These are phyloP conservation scores for Hyposoter dolosus DNA, from an alignment of 2,888 invertebrate species.

Conservation along the genomic window DNA sequence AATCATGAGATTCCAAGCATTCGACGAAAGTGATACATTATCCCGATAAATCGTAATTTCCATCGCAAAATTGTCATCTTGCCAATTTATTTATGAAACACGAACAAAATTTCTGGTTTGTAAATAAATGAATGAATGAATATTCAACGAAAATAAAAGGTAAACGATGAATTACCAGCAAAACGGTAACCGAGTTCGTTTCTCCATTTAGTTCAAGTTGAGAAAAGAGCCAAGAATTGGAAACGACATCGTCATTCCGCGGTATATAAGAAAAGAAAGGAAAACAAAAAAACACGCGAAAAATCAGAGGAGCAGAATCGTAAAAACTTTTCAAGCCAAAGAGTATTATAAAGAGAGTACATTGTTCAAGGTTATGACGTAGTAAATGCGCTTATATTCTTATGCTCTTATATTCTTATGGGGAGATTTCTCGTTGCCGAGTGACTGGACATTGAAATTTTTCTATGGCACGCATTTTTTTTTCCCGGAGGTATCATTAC, in stretches of 20 bases:
- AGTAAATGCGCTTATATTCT: slow-evolving; percentile 78
- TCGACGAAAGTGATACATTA: not conserved
- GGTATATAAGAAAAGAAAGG: not conserved
- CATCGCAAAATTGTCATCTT: not conserved
- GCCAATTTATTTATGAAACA: no score
- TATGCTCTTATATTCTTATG: slow-evolving; percentile 62
- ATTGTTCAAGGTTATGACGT: slow-evolving; percentile 73
- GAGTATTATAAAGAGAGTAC: slow-evolving; percentile 42
- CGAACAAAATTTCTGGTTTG: not conserved
- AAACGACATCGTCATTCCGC: slow-evolving; percentile 1
- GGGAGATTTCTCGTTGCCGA: slow-evolving; percentile 55
- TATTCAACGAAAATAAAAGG: not conserved
- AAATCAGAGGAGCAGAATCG: slow-evolving; percentile 24
- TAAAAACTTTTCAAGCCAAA: slow-evolving; percentile 43
- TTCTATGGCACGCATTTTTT: slow-evolving; percentile 72
- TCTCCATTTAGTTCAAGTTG: not conserved
- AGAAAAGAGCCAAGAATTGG: not conserved
- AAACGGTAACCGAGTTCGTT: not conserved
- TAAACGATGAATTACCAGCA: not conserved
- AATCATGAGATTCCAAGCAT: not conserved
- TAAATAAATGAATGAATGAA: not conserved
- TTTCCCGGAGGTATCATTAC: slow-evolving; percentile 77
- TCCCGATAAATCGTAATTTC: not conserved
- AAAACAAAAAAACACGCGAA: not conserved
- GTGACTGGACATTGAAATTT: slow-evolving; percentile 58